Conservation (phyloP, 2,888 invertebrate species). For the Omphaloscelis lunosa region DNA sequence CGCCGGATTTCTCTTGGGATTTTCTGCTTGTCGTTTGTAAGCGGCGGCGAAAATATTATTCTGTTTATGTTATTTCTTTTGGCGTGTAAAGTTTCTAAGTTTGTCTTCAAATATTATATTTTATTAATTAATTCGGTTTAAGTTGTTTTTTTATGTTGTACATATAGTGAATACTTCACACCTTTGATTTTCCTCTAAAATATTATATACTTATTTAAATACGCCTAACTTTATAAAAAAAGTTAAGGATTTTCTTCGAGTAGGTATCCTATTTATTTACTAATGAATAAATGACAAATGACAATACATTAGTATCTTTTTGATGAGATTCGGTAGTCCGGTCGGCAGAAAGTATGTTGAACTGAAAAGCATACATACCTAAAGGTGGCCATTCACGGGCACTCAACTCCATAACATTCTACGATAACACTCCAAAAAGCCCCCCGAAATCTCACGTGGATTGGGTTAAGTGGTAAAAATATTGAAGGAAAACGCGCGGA, state of each 20-base stretch:
- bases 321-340: not conserved
- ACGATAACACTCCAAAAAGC: too few species aligned
- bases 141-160: too few species aligned
- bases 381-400: too few species aligned
- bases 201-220: not conserved
- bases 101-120: not conserved
- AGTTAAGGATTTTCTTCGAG: not conserved
- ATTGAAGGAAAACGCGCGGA: too few species aligned
- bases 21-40: conserved; percentile 4
- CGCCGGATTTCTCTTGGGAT: conserved; percentile 39
- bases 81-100: not conserved
- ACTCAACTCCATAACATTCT: too few species aligned
- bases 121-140: too few species aligned
- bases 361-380: too few species aligned
- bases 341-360: not conserved
- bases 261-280: not conserved
- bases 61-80: conserved; percentile 11
- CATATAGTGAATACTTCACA: too few species aligned
- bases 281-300: too few species aligned
- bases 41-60: not conserved
- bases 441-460: too few species aligned
- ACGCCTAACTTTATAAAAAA: not conserved
- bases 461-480: too few species aligned
- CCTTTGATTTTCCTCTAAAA: not conserved
- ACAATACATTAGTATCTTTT: not conserved